A percentile compares a stretch with the other conserved stretches of the same genome.
phyloP scores from a whole-genome alignment of 2,888 invertebrate genomes.

The Ypsolopha scabrella region DNA sequence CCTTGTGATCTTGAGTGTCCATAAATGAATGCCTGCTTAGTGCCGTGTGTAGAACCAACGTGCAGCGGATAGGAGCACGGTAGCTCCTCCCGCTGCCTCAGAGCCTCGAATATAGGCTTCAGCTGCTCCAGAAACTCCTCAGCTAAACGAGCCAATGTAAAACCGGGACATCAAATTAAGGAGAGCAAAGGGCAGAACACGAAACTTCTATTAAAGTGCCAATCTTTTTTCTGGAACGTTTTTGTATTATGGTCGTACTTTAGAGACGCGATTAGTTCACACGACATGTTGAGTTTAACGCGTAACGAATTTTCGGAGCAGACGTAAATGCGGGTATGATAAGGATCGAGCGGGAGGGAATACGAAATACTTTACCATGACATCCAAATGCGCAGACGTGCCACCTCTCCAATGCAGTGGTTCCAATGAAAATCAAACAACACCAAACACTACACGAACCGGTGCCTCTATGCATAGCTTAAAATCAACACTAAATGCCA shows the following conservation, averaged over 20 bases:
- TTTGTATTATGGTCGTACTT: constrained; percentile 26
- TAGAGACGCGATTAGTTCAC: constrained; percentile 51
- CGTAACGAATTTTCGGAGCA: constrained; percentile 2
- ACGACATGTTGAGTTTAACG: constrained; percentile 16
- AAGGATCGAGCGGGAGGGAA: constrained; percentile 55
- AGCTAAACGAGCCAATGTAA: constrained; percentile 75
- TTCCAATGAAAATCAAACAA: constrained; percentile 59
- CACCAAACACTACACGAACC: constrained; percentile 65
- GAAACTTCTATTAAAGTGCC: constrained; percentile 56
- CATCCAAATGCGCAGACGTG: constrained; percentile 60
- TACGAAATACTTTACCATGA: constrained; percentile 62
- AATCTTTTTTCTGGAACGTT: constrained; percentile 51
- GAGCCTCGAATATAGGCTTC: constrained; percentile 95
- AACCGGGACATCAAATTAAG: constrained; percentile 57
- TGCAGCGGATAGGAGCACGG: constrained; percentile 93
- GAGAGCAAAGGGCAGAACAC: constrained; percentile 27
- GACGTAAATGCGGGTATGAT: constrained; percentile 34
- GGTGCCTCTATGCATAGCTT: constrained; percentile 62
- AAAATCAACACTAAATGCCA: constrained; percentile 55
- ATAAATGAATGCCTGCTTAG: constrained; percentile 72
- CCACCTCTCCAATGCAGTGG: constrained; percentile 69
- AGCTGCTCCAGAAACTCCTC: constrained; percentile 96
- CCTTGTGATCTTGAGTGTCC: constrained; percentile 73
- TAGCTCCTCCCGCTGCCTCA: constrained; percentile 90
- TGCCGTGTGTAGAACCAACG: constrained; percentile 79